These are phyloP conservation scores for Dexiosoma caninum DNA, from an alignment of 2,888 invertebrate species.

Conservation along the genomic window DNA sequence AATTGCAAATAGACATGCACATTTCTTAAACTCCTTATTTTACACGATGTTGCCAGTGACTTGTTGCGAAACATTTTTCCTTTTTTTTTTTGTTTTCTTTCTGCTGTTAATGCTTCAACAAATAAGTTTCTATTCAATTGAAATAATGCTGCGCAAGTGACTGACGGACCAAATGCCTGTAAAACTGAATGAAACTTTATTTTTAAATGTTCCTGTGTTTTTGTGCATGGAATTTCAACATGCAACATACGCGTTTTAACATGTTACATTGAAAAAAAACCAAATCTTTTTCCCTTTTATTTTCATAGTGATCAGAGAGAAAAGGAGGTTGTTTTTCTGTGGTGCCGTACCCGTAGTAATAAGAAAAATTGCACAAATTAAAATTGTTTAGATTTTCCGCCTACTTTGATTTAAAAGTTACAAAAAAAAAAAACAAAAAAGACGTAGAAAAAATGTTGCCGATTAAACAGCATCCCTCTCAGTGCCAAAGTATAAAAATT, in stretches of 20 bases:
- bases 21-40: conserved; percentile 18
- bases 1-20: conserved; percentile 62
- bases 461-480: conserved; percentile 20
- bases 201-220: conserved; percentile 18
- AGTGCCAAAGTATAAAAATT: background rate
- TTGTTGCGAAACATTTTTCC: conserved; percentile 16
- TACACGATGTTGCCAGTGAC: conserved; percentile 11
- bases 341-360: too few relatives aligned
- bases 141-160: conserved; percentile 39
- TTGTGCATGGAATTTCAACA: conserved; percentile 12
- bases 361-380: conserved; percentile 64
- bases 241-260: conserved; percentile 45
- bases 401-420: conserved; percentile 61
- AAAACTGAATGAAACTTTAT: conserved; percentile 13
- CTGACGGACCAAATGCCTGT: conserved; percentile 44
- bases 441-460: background rate
- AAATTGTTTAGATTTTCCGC: conserved; percentile 64
- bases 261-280: conserved; percentile 4
- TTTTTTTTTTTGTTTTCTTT: background rate
- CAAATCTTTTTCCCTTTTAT: background rate
- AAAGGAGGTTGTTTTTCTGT: conserved; percentile 12
- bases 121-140: conserved; percentile 32
- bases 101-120: background rate
- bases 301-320: conserved; percentile 16
- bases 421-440: conserved; percentile 1